Evolutionary conservation across 2,113 vertebrate genomes (phyloP), one percentile per base, ranked within the genome.

Genomic region (Tympanuchus pallidicinctus): DNA sequence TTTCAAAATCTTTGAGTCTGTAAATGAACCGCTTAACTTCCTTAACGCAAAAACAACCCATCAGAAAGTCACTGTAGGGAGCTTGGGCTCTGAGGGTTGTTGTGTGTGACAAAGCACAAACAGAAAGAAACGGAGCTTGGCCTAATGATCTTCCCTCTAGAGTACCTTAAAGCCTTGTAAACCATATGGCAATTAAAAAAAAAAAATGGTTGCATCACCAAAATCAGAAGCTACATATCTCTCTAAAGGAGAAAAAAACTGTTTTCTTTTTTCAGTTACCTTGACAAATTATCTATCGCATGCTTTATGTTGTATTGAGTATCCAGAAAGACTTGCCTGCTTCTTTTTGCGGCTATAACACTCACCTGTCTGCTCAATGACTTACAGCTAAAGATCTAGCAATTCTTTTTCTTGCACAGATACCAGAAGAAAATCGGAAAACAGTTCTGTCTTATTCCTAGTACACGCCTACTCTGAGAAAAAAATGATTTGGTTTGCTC

Each of bases 401-500:
- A 72, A 54, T 15, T 2, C 2, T 71, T 60, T 59, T 63, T 28
- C 42, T n/a, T n/a, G 16, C 6, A 11, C 8, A 13, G 59, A 28
- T 40, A 80, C 34, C 57, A 92, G 56, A 86, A 82, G 22, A 47
- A 83, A 89, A n/a, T n/a, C 59, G 38, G 54, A 47, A 70, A 88
- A n/a, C 63, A 32, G 8, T 67, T 82, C 57, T 56, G 20, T 3
- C 50, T 63, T 42, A 22, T 72, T 83, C 72, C 65, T 66, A 25
- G 6, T 4, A n/a, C 2, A 2, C 28, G 56, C 34, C 75, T 57
- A 27, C 32, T 87, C 28, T 30, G 34, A 89, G 79, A 60, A 93
- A 89, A 89, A 77, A 7, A 57, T 40, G n/a, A 30, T 82, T 89
- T 67, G 78, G 79, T 94, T 94, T 88, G 87, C 72, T 92, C 82